phyloP scores from a whole-genome alignment of 2,888 invertebrate species.

The Caenorhabditis plicata region DNA sequence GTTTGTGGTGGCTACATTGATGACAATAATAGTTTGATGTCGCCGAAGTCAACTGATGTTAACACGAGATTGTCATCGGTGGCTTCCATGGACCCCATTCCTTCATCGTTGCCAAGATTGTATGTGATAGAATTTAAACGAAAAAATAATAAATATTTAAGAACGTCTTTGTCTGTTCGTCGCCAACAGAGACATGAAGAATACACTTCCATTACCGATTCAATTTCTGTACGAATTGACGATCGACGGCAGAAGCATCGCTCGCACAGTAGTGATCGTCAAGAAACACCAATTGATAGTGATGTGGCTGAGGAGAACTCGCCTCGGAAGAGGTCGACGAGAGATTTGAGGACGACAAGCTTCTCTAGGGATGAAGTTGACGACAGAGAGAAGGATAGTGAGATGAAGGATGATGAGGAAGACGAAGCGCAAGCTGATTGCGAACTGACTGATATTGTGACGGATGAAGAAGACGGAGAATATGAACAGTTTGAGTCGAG shows the following conservation, averaged over 20 bases:
- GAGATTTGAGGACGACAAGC: constrained; percentile 13
- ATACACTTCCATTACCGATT: constrained; percentile 63
- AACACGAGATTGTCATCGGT: constrained; percentile 21
- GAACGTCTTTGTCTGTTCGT: constrained; percentile 26
- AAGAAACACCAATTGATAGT: constrained; percentile 12
- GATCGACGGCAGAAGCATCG: constrained; percentile 31
- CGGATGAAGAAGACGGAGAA: constrained; percentile 45
- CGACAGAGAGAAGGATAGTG: not conserved
- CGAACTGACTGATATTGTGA: constrained; percentile 43
- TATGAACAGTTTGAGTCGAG: no score
- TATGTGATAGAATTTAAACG: no score
- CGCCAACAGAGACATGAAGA: constrained; percentile 58
- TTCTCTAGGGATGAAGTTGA: constrained; percentile 2
- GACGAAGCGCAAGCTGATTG: constrained; percentile 52
- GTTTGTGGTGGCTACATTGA: constrained; percentile 29
- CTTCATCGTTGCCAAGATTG: constrained; percentile 14
- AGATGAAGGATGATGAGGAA: constrained; percentile 25
- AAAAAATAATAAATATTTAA: no score
- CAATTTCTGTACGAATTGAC: constrained; percentile 44
- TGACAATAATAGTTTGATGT: constrained; percentile 20
- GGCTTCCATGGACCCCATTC: constrained; percentile 31
- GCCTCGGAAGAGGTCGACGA: constrained; percentile 13
- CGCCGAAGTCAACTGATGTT: constrained; percentile 23
- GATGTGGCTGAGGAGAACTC: constrained; percentile 8
- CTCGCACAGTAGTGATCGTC: constrained; percentile 29